These are phyloP conservation scores for Leptinotarsa haldemani DNA, from an alignment of 2,888 invertebrate species.

Conservation along the genomic window DNA sequence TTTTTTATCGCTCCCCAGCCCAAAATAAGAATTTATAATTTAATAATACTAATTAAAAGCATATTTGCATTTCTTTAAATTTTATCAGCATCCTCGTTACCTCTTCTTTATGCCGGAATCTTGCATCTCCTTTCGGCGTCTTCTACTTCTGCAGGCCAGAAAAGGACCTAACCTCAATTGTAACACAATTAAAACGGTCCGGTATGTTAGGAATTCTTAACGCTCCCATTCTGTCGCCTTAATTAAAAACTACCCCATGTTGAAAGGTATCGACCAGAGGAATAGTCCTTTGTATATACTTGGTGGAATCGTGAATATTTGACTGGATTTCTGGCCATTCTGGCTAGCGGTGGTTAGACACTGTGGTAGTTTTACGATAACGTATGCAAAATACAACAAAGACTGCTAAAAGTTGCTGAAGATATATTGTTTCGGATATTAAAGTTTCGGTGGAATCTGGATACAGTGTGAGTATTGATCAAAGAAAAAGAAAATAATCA, in stretches of 20 bases:
- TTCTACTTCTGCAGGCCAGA: conserved; percentile 28
- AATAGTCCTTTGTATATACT: conserved; percentile 28
- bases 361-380: conserved; percentile 64
- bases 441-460: conserved; percentile 32
- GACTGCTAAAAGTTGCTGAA: conserved; percentile 43
- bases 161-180: conserved; percentile 57
- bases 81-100: conserved; percentile 51
- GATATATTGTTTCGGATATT: conserved; percentile 48
- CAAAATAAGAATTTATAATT: conserved; percentile 61
- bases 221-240: conserved; percentile 65
- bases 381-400: conserved; percentile 59
- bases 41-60: conserved; percentile 65
- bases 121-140: conserved; percentile 38
- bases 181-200: conserved; percentile 62
- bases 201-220: conserved; percentile 66
- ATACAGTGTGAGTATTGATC: background rate
- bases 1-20: conserved; percentile 39
- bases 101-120: conserved; percentile 51
- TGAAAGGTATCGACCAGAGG: conserved; percentile 52
- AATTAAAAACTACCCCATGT: conserved; percentile 66
- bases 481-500: background rate
- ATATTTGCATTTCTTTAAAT: conserved; percentile 61
- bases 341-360: conserved; percentile 63
- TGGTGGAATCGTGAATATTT: conserved; percentile 37
- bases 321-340: conserved; percentile 57